Conservation (phyloP, 2,113 vertebrate genomes). For the Nestor notabilis region DNA sequence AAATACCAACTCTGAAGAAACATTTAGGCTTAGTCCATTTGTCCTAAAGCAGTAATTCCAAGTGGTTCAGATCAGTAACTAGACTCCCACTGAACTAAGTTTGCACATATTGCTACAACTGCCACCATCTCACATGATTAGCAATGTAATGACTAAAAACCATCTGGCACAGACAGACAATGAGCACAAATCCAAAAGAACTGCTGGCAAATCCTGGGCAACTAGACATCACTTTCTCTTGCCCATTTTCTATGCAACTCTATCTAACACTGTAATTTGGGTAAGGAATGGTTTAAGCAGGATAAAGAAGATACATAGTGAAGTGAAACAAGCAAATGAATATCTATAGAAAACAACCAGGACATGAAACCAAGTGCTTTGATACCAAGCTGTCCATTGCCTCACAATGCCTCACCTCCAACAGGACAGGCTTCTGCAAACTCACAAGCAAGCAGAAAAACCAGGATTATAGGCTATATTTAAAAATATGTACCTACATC, state of each 20-base stretch:
- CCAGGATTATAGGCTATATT: background rate
- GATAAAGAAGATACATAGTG: background rate
- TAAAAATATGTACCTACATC: fast-evolving
- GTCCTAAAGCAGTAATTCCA: background rate
- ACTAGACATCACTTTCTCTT: background rate
- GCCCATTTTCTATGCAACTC: background rate
- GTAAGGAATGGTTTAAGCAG: background rate
- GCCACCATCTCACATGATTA: background rate
- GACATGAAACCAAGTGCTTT: background rate
- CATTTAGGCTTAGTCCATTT: background rate
- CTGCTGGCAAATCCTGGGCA: background rate
- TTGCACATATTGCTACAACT: background rate
- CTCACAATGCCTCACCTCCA: background rate
- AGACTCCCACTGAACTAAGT: background rate
- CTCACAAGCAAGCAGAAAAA: background rate
- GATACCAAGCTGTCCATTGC: background rate
- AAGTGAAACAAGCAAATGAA: background rate
- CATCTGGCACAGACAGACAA: background rate
- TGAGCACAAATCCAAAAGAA: background rate
- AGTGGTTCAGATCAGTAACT: background rate
- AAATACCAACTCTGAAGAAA: background rate
- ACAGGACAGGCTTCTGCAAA: background rate
- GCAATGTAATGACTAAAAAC: background rate
- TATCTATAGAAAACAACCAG: background rate
- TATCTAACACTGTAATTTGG: background rate